These are phyloP conservation scores for Lypha dubia DNA, from an alignment of 2,888 invertebrate species.

Conservation along the genomic window DNA sequence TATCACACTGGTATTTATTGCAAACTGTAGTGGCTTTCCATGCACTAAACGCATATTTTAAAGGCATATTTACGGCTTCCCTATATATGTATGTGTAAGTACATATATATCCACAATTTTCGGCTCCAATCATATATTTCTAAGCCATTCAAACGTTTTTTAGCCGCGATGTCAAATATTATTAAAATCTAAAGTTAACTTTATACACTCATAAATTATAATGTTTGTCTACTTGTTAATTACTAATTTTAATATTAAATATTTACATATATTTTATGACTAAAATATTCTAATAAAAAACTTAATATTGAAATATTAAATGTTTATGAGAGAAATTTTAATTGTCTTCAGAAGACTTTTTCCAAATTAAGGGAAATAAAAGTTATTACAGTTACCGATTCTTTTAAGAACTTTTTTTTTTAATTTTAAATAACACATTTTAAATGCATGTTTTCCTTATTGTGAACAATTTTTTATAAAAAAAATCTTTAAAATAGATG, in stretches of 20 bases:
- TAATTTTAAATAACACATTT: constrained; percentile 63
- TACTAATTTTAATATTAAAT: constrained; percentile 28
- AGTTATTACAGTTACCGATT: background rate
- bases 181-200: constrained; percentile 39
- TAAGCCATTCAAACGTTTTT: no score
- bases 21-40: no score
- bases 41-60: no score
- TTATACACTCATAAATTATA: constrained; percentile 56
- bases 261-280: constrained; percentile 54
- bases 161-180: no score
- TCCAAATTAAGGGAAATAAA: constrained; percentile 36
- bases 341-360: constrained; percentile 62
- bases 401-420: constrained; percentile 10
- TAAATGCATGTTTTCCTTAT: constrained; percentile 52
- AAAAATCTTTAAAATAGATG: background rate
- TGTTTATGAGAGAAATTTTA: constrained; percentile 11
- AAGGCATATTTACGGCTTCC: no score
- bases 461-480: background rate
- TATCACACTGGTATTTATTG: no score
- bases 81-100: no score
- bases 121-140: no score
- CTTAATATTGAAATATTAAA: background rate
- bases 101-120: no score
- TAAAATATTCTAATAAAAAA: constrained; percentile 12
- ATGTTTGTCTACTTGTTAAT: background rate